These are phyloP conservation scores for Copidosoma aretas DNA, from an alignment of 2,888 invertebrate species.

Conservation along the genomic window DNA sequence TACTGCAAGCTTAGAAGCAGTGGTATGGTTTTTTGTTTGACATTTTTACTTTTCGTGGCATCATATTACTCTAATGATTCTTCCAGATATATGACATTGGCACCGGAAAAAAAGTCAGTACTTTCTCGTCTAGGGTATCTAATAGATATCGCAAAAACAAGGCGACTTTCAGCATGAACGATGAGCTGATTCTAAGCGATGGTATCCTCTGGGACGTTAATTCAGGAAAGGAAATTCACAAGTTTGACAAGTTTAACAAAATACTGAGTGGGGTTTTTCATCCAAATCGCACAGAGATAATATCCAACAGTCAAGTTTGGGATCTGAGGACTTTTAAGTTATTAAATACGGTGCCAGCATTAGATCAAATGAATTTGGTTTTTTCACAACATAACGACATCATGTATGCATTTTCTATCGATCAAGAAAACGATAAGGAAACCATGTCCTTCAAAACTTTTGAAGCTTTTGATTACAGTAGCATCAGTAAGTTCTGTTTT, in stretches of 20 bases:
- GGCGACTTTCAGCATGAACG: constrained; percentile 92
- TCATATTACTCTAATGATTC: constrained; percentile 3
- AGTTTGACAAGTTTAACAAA: constrained; percentile 97
- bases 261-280: constrained; percentile 95
- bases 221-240: constrained; percentile 87
- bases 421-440: constrained; percentile 76
- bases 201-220: constrained; percentile 95
- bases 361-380: constrained; percentile 88
- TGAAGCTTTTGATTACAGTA: constrained; percentile 92
- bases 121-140: constrained; percentile 80
- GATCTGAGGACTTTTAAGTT: constrained; percentile 94
- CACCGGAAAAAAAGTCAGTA: constrained; percentile 77
- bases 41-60: too few relatives aligned
- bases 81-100: constrained; percentile 85
- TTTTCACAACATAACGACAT: constrained; percentile 89
- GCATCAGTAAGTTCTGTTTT: constrained; percentile 75
- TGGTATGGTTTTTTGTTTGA: too few relatives aligned
- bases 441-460: constrained; percentile 92
- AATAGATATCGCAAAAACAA: constrained; percentile 94
- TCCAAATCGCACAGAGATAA: constrained; percentile 93
- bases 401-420: constrained; percentile 85
- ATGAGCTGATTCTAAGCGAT: constrained; percentile 89
- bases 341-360: constrained; percentile 88
- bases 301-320: constrained; percentile 99
- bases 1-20: too few relatives aligned